Evolutionary conservation across 2,113 vertebrate genomes (phyloP), one percentile per base, ranked within the genome.

Genomic region (Gadus chalcogrammus): DNA sequence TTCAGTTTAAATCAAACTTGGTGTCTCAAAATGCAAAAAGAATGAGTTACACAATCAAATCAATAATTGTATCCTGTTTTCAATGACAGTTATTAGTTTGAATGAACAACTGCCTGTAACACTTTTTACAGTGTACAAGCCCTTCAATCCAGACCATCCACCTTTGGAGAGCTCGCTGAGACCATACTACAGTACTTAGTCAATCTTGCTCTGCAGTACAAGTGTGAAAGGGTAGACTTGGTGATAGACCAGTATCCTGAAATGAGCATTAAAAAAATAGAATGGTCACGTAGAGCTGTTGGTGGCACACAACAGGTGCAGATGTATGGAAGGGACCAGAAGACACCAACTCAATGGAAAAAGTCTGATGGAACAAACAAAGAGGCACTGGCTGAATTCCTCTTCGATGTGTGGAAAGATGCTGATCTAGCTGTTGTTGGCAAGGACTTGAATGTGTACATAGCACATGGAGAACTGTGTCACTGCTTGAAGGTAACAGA

Each of bases 401-500:
- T 78, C 9, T 74, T 24, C 22, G 59, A 65, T 68, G 18, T 20
- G 56, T 81, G 72, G 71, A 24, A 22, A 75, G 56, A 75, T 24
- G 69, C 72, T 72, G 78, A 78, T 60, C 71, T 80, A 68, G 76
- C 73, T 56, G 53, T 4, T 52, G 48, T 70, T 55, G 64, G 73
- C 27, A 79, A 72, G 31, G 68, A 79, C 61, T 60, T 79, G 56
- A 64, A 31, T 24, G 68, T 74, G 53, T 78, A 71, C 79, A 81
- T 71, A 61, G 65, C 74, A 72, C 74, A 77, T 80, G 61, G 74
- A 73, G 66, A 80, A 15, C 66, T 65, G 62, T 77, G 61, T 75
- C 72, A 75, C 72, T 81, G 75, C n/a, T 2, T 81, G 64, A 65
- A 69, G 75, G 74, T 78, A 70, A 76, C 12, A 38, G 35, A 76